phyloP scores from a whole-genome alignment of 2,888 invertebrate genomes.

The Bimastos eiseni region DNA sequence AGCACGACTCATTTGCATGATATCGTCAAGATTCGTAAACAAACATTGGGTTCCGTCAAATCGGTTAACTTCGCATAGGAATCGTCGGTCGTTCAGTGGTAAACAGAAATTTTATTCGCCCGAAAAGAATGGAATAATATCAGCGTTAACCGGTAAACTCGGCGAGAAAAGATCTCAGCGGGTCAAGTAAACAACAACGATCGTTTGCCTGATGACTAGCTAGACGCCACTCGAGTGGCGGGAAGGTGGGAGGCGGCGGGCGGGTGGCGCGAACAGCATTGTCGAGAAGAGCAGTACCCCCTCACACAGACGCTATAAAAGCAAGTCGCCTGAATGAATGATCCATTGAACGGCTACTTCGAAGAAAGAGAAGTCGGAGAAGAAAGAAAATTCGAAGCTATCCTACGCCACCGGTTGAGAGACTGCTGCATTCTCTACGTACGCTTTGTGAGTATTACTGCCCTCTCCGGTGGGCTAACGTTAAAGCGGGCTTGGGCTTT shows the following conservation, averaged over 20 bases:
- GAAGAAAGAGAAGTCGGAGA: not conserved
- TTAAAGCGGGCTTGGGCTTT: not conserved
- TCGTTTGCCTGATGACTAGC: not conserved
- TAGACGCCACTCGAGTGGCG: not conserved
- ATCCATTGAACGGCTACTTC: not conserved
- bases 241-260: not conserved
- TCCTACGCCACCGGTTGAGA: not conserved
- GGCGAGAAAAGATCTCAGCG: not conserved
- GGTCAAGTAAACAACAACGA: not conserved
- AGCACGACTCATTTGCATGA: not conserved
- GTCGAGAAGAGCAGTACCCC: not conserved
- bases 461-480: not conserved
- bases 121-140: not conserved
- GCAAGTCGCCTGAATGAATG: not conserved
- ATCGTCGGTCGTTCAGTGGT: not conserved
- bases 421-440: not conserved
- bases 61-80: not conserved
- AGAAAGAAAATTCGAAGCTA: not conserved
- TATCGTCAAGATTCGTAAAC: not conserved
- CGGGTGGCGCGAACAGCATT: not conserved
- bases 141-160: not conserved
- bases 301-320: not conserved
- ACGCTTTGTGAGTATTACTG: not conserved
- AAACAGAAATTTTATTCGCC: constrained; percentile 4
- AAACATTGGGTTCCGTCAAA: not conserved